Conservation (phyloP, 1,140 invertebrate genomes). For the Lamellibrachia luymesi region DNA sequence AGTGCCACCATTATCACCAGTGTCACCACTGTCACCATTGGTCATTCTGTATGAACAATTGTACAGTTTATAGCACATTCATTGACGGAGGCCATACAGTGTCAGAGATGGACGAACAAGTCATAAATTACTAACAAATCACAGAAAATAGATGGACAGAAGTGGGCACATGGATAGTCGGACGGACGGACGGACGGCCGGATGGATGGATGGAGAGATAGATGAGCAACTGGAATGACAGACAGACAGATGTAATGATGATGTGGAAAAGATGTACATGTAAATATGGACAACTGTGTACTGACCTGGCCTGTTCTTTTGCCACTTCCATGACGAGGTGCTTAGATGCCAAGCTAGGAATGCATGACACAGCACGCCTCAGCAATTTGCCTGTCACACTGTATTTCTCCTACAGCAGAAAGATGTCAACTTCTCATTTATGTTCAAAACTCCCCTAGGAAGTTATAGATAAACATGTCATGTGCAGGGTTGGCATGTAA, state of each 20-base stretch:
- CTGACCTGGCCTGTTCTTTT: neutral
- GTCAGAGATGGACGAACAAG: neutral
- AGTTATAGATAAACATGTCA: no score
- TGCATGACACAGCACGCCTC: neutral
- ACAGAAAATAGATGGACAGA: neutral
- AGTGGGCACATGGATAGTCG: neutral
- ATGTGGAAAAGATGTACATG: neutral
- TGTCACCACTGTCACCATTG: neutral
- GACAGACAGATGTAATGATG: neutral
- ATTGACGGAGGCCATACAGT: neutral
- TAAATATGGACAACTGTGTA: neutral
- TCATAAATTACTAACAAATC: neutral
- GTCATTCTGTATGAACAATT: neutral
- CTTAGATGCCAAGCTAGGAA: neutral
- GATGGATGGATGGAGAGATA: neutral
- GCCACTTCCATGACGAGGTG: neutral
- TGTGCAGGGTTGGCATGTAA: no score
- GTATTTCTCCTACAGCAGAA: neutral
- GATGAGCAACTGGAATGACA: neutral
- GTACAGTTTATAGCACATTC: neutral
- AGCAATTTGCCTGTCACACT: neutral
- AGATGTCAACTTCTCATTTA: neutral
- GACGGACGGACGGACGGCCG: neutral
- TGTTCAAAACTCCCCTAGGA: neutral
- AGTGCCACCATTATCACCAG: neutral